These are phyloP conservation scores for Anoplius nigerrimus DNA, from an alignment of 2,888 invertebrate genomes.

Conservation along the genomic window DNA sequence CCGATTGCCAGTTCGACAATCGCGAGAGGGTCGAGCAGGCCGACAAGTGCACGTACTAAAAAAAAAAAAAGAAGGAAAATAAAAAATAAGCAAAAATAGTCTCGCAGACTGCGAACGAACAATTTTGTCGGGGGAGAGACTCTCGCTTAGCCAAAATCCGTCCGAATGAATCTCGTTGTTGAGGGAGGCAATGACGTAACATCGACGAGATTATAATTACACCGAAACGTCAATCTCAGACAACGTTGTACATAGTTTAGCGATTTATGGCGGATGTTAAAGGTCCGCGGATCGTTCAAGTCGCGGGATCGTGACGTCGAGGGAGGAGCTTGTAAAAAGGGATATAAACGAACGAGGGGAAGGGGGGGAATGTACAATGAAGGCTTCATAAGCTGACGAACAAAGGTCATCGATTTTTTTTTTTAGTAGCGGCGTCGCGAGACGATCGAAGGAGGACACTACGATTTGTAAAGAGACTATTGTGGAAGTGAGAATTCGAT, in stretches of 20 bases:
- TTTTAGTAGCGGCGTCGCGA: too few species aligned
- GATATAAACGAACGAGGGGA: too few species aligned
- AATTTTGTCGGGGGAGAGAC: slow-evolving; percentile 39
- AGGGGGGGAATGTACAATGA: too few species aligned
- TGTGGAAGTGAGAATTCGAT: slow-evolving; percentile 35
- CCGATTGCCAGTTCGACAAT: slow-evolving; percentile 43
- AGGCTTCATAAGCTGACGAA: too few species aligned
- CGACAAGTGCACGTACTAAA: slow-evolving; percentile 45
- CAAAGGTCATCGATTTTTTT: too few species aligned
- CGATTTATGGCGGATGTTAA: slow-evolving; percentile 39
- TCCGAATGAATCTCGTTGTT: slow-evolving; percentile 70
- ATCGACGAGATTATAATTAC: slow-evolving; percentile 44
- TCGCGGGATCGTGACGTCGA: too few species aligned
- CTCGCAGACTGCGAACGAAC: slow-evolving; percentile 33
- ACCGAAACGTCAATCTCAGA: slow-evolving; percentile 50
- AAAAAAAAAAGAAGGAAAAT: too few species aligned
- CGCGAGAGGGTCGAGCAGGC: slow-evolving; percentile 31
- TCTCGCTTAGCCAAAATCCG: slow-evolving; percentile 70
- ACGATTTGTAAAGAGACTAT: slow-evolving; percentile 45
- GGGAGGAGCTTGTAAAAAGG: slow-evolving; percentile 1
- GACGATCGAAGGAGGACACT: slow-evolving; percentile 36
- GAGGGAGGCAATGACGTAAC: slow-evolving; percentile 40
- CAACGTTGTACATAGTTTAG: slow-evolving; percentile 64
- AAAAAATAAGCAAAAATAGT: too few species aligned
- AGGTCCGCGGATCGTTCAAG: too few species aligned